These are phyloP conservation scores for Acleris holmiana DNA, from an alignment of 2,888 invertebrate genomes.

Conservation along the genomic window DNA sequence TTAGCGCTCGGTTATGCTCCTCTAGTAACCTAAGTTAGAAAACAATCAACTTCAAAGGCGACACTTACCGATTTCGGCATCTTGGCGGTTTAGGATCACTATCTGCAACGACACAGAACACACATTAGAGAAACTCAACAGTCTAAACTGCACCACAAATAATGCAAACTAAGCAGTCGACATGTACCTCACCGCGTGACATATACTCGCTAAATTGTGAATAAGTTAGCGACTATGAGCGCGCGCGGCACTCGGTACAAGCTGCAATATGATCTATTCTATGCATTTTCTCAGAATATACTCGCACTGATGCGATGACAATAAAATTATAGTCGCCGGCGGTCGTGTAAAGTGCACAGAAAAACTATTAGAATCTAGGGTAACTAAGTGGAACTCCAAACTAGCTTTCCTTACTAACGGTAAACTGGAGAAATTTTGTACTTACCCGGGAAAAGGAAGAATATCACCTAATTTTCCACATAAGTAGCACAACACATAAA, in stretches of 20 bases:
- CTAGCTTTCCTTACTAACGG: conserved; percentile 27
- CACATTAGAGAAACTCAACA: conserved; percentile 55
- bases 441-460: conserved; percentile 79
- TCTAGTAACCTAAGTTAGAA: conserved; percentile 37
- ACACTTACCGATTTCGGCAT: conserved; percentile 87
- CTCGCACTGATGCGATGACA: conserved; percentile 53
- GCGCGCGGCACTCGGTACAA: conserved; percentile 42
- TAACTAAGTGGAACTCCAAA: conserved; percentile 45
- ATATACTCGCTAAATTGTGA: conserved; percentile 56
- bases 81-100: conserved; percentile 80
- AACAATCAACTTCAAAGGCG: conserved; percentile 39
- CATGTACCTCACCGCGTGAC: conserved; percentile 59
- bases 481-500: conserved; percentile 84
- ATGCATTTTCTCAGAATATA: conserved; percentile 59
- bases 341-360: conserved; percentile 53
- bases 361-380: conserved; percentile 49
- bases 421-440: conserved; percentile 41
- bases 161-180: conserved; percentile 48
- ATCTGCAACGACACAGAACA: conserved; percentile 74
- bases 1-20: conserved; percentile 20
- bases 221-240: conserved; percentile 47
- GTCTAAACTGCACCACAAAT: conserved; percentile 53
- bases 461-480: conserved; percentile 84
- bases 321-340: conserved; percentile 72
- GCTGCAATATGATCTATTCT: conserved; percentile 44